Evolutionary conservation across 2,113 vertebrate genomes (phyloP).

Genomic region (Spea bombifrons): DNA sequence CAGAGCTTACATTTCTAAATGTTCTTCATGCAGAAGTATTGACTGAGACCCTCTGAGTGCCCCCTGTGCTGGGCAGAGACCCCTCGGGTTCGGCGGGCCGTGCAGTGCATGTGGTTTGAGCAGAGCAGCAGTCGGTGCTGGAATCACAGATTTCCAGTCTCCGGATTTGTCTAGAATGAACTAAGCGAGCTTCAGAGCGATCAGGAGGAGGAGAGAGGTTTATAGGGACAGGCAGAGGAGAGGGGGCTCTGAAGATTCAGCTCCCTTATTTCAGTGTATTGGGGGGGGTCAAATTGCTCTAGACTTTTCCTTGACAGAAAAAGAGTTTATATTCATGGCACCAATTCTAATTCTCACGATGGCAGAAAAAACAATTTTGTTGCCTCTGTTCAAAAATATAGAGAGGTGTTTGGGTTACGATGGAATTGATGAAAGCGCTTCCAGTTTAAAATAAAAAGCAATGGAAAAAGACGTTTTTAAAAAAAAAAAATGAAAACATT

Average conservation of each 20-base stretch:
- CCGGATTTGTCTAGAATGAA: background rate
- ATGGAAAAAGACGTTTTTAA: slow-evolving; percentile 61
- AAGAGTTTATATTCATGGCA: background rate
- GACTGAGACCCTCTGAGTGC: no score
- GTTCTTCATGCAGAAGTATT: no score
- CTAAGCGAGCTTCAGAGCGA: background rate
- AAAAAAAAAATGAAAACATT: slow-evolving; percentile 59
- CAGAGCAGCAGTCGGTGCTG: background rate
- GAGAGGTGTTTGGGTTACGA: slow-evolving; percentile 60
- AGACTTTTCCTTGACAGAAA: no score
- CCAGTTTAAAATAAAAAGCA: slow-evolving; percentile 61
- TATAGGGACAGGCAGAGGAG: slow-evolving; percentile 13
- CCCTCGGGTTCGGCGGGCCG: no score
- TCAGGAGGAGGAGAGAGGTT: background rate
- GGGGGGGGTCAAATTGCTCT: no score
- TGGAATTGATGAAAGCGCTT: slow-evolving; percentile 57
- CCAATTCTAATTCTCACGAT: slow-evolving; percentile 65
- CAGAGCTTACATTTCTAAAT: no score
- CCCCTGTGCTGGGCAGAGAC: no score
- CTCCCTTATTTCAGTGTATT: no score
- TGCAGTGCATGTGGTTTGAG: no score
- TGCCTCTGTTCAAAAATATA: slow-evolving; percentile 81
- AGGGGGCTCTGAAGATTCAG: slow-evolving; percentile 30
- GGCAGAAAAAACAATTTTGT: slow-evolving; percentile 97
- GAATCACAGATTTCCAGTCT: slow-evolving; percentile 1